Percentiles rank a stretch among this genome's conserved stretches.
Conservation (phyloP, 1,140 invertebrate genomes). For the Fopius arisanus region DNA sequence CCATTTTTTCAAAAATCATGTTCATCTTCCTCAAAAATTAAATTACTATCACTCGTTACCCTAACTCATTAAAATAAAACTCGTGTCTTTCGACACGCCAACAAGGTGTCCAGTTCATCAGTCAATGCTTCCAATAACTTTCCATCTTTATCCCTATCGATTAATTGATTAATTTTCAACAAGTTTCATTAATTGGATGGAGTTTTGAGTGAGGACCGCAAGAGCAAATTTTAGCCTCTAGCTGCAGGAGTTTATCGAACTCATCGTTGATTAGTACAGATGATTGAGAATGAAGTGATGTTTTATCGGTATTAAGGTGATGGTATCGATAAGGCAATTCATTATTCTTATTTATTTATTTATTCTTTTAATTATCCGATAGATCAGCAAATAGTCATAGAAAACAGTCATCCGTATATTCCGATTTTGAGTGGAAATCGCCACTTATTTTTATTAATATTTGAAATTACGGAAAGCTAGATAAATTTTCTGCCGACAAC, state of each 20-base stretch:
- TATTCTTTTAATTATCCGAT: no score
- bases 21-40: constrained; percentile 23
- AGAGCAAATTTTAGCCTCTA: constrained; percentile 4
- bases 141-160: background rate
- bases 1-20: constrained; percentile 38
- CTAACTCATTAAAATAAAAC: background rate
- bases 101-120: constrained; percentile 19
- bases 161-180: background rate
- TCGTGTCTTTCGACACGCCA: constrained; percentile 21
- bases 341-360: no score
- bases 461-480: no score
- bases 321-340: background rate
- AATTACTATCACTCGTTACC: constrained; percentile 20
- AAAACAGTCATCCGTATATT: no score
- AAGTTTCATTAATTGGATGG: background rate
- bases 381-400: no score
- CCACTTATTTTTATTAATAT: no score
- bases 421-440: no score
- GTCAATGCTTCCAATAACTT: background rate
- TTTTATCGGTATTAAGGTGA: background rate
- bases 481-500: no score
- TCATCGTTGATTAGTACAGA: background rate
- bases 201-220: constrained; percentile 19
- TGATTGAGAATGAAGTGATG: background rate
- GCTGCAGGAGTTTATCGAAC: background rate